These are phyloP conservation scores for Macropodus opercularis DNA, from an alignment of 2,797 vertebrate species.

Conservation along the genomic window DNA sequence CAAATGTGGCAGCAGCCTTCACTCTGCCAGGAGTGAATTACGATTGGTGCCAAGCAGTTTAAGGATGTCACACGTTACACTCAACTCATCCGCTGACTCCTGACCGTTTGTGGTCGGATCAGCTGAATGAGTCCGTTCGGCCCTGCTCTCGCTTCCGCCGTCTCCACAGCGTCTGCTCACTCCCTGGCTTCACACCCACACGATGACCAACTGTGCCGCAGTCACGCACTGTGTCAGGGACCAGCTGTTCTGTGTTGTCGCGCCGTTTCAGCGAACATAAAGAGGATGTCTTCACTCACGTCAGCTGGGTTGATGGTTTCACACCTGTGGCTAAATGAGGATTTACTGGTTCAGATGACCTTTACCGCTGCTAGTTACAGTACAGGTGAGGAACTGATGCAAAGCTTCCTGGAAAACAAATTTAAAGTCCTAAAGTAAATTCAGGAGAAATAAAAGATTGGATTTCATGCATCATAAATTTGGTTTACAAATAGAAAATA, in stretches of 20 bases:
- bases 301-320: too few species aligned
- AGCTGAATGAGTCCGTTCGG: background rate
- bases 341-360: too few species aligned
- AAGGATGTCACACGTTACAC: too few species aligned
- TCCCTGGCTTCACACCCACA: slow-evolving; percentile 1
- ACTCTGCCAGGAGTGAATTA: too few species aligned
- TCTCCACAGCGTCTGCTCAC: background rate
- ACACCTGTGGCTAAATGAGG: too few species aligned
- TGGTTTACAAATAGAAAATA: background rate
- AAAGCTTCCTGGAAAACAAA: too few species aligned
- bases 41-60: too few species aligned
- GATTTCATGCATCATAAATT: background rate
- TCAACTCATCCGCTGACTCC: background rate
- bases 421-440: background rate
- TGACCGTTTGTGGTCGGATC: background rate
- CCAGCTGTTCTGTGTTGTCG: slow-evolving; percentile 29
- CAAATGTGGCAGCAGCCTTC: too few species aligned
- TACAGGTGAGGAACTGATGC: too few species aligned
- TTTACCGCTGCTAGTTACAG: too few species aligned
- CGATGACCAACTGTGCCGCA: slow-evolving; percentile 31
- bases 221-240: slow-evolving; percentile 12
- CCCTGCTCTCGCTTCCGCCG: slow-evolving; percentile 12
- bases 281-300: too few species aligned
- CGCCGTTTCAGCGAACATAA: too few species aligned
- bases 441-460: background rate